phyloP scores from a whole-genome alignment of 2,113 vertebrate species.

The Apodemus sylvaticus region DNA sequence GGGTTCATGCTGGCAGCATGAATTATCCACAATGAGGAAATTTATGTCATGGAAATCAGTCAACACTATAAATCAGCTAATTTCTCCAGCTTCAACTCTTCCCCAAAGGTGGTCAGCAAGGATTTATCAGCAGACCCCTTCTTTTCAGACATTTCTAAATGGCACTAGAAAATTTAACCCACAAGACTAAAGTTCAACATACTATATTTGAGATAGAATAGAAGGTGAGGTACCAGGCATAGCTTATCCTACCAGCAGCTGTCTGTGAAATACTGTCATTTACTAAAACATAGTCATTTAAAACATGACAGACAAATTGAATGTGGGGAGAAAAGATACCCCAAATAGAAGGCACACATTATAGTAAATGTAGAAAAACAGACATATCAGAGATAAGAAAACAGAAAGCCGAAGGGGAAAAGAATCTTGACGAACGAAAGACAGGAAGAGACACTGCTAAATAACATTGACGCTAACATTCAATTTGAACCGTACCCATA shows the following conservation, averaged over 20 bases:
- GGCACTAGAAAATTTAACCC: conserved; percentile 24
- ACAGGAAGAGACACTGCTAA: conserved; percentile 36
- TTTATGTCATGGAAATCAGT: conserved; percentile 3
- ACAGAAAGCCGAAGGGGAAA: conserved; percentile 42
- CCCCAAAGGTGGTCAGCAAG: not conserved
- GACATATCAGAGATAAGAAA: conserved; percentile 65
- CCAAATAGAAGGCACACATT: conserved; percentile 52
- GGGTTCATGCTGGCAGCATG: not conserved
- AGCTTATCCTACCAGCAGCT: conserved; percentile 14
- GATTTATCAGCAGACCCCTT: not conserved
- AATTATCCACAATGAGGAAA: not conserved
- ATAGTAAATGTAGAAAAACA: conserved; percentile 50
- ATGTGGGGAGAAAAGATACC: conserved; percentile 55
- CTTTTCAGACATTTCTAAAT: conserved; percentile 46
- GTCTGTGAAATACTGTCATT: conserved; percentile 71
- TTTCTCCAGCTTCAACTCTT: not conserved
- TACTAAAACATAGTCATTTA: conserved; percentile 60
- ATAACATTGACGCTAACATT: conserved; percentile 38
- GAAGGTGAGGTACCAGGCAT: conserved; percentile 36
- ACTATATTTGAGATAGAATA: conserved; percentile 10
- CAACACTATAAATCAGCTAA: not conserved
- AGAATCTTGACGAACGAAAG: conserved; percentile 39
- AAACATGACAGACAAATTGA: conserved; percentile 69
- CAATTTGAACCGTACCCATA: conserved; percentile 36
- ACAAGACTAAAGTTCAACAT: conserved; percentile 35